These are phyloP conservation scores for Drosophila busckii DNA, from an alignment of 1,140 invertebrate genomes.

Conservation along the genomic window DNA sequence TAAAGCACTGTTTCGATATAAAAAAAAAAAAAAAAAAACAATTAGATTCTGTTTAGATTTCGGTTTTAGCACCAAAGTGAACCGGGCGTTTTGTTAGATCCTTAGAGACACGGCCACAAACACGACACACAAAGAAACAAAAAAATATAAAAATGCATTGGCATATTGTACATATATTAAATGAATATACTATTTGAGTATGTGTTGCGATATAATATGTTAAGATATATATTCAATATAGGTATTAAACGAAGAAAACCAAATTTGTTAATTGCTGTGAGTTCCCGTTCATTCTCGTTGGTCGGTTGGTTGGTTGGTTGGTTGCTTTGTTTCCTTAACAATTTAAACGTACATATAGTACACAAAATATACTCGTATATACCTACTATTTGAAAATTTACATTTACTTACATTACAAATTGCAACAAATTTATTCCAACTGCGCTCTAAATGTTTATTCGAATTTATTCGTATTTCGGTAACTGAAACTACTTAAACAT, in stretches of 20 bases:
- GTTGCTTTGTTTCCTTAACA: constrained; percentile 36
- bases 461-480: constrained; percentile 39
- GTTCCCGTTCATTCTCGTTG: constrained; percentile 61
- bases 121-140: constrained; percentile 17
- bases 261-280: constrained; percentile 65
- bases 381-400: constrained; percentile 7
- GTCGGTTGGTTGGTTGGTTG: constrained; percentile 35
- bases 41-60: constrained; percentile 29
- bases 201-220: constrained; percentile 19
- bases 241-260: constrained; percentile 33
- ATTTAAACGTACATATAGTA: constrained; percentile 7
- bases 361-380: no score
- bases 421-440: constrained; percentile 18
- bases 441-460: constrained; percentile 50
- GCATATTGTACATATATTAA: constrained; percentile 4
- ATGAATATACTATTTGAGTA: constrained; percentile 13
- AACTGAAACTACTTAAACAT: not conserved
- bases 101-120: constrained; percentile 15
- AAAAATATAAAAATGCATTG: constrained; percentile 24
- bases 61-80: constrained; percentile 39
- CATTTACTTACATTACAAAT: constrained; percentile 6
- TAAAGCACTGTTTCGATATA: constrained; percentile 32
- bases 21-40: constrained; percentile 19
- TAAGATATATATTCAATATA: constrained; percentile 34
- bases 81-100: constrained; percentile 23